Conservation (phyloP, 2,113 vertebrate genomes). For the Xiphophorus hellerii region DNA sequence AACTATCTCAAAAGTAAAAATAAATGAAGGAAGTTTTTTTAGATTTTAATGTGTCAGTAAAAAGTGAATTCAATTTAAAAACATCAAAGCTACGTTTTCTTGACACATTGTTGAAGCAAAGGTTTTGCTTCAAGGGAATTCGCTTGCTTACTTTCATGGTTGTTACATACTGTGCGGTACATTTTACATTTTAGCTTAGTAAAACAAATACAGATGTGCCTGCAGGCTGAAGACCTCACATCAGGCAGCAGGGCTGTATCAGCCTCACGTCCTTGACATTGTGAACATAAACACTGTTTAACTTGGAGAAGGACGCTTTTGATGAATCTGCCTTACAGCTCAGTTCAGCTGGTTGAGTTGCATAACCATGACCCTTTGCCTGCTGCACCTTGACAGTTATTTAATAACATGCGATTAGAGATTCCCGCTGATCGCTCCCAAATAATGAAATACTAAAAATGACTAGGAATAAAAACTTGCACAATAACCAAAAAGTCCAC, state of each 20-base stretch:
- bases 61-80: neutral
- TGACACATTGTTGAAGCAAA: neutral
- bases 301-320: conserved; percentile 5
- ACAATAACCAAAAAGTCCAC: neutral
- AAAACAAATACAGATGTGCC: neutral
- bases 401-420: conserved; percentile 26
- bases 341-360: conserved; percentile 42
- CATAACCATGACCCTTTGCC: conserved; percentile 74
- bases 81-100: no score
- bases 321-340: conserved; percentile 16
- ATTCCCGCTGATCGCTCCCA: conserved; percentile 22
- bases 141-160: neutral
- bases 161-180: neutral
- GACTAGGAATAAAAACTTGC: no score
- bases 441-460: neutral
- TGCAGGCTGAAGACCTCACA: neutral
- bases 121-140: neutral
- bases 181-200: neutral
- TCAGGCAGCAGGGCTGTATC: neutral
- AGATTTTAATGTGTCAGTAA: neutral
- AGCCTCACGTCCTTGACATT: conserved; percentile 22
- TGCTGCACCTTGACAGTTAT: conserved; percentile 43
- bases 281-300: conserved; percentile 16
- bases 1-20: no score
- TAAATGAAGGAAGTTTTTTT: no score